These are phyloP conservation scores for Tiliacea citrago DNA, from an alignment of 2,888 invertebrate genomes.

Conservation along the genomic window DNA sequence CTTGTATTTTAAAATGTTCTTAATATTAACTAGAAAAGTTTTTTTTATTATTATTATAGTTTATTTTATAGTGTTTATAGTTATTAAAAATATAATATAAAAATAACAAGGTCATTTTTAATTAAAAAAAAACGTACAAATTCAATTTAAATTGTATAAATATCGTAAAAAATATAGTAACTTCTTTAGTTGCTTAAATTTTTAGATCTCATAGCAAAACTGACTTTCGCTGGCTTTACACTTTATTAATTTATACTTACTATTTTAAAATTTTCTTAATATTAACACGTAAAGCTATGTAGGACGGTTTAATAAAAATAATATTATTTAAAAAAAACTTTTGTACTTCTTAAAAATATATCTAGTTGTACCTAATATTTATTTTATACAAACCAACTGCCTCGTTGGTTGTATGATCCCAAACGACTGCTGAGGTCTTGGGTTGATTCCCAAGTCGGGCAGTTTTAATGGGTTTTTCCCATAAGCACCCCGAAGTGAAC, in stretches of 20 bases:
- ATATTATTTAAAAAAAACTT: neutral
- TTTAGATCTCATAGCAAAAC: neutral
- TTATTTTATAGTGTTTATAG: too few species aligned
- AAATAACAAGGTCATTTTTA: neutral
- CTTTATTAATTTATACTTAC: neutral
- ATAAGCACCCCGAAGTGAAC: too few species aligned
- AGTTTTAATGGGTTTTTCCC: too few species aligned
- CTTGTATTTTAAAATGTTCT: neutral
- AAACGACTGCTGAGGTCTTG: neutral
- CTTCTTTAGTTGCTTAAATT: neutral
- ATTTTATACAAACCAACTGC: neutral
- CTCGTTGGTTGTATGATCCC: neutral
- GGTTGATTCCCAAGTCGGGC: neutral
- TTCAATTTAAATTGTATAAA: neutral
- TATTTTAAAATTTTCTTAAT: neutral
- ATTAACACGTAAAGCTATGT: conserved; percentile 11
- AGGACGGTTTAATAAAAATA: conserved; percentile 9
- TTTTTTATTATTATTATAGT: too few species aligned
- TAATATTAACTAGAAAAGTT: conserved; percentile 7
- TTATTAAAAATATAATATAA: neutral
- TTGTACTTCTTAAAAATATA: neutral
- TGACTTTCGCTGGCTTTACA: neutral
- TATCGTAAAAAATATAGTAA: neutral
- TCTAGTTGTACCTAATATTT: neutral
- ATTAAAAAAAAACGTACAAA: neutral